phyloP scores from a whole-genome alignment of 1,140 invertebrate genomes.

The Zaprionus tsacasi region DNA sequence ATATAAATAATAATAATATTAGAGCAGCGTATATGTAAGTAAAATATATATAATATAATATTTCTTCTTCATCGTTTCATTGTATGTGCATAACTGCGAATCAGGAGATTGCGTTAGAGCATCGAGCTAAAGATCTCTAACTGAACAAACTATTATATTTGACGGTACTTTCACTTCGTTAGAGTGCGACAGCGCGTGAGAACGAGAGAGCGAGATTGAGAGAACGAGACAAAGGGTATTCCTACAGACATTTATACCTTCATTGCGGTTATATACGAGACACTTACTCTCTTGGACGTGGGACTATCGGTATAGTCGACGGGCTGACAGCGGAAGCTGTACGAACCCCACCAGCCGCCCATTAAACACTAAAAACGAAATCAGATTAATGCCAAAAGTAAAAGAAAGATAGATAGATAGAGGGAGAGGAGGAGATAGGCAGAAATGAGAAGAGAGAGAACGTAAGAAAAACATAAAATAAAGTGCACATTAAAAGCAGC shows the following conservation, averaged over 20 bases:
- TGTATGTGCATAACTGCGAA: conserved; percentile 33
- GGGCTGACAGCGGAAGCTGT: conserved; percentile 95
- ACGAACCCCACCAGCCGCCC: conserved; percentile 90
- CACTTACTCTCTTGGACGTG: conserved; percentile 92
- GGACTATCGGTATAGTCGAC: conserved; percentile 92
- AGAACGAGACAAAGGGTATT: not conserved
- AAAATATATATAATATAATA: conserved; percentile 6
- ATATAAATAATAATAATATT: conserved; percentile 12
- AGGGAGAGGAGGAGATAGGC: conserved; percentile 28
- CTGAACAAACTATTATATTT: not conserved
- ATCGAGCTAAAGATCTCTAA: conserved; percentile 4
- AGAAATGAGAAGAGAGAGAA: conserved; percentile 33
- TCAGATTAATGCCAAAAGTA: conserved; percentile 62
- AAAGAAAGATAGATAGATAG: conserved; percentile 28
- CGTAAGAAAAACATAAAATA: conserved; percentile 46
- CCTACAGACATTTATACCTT: conserved; percentile 26
- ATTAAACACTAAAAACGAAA: conserved; percentile 87
- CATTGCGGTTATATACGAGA: conserved; percentile 18
- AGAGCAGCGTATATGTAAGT: not conserved
- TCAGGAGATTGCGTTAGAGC: not conserved
- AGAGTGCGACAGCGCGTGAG: not conserved
- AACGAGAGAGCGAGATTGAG: not conserved
- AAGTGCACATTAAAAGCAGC: conserved; percentile 45
- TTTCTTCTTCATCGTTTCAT: not conserved
- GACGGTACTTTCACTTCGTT: conserved; percentile 14